Conservation (phyloP, 2,888 invertebrate genomes). For the Lasioglossum zephyrum region DNA sequence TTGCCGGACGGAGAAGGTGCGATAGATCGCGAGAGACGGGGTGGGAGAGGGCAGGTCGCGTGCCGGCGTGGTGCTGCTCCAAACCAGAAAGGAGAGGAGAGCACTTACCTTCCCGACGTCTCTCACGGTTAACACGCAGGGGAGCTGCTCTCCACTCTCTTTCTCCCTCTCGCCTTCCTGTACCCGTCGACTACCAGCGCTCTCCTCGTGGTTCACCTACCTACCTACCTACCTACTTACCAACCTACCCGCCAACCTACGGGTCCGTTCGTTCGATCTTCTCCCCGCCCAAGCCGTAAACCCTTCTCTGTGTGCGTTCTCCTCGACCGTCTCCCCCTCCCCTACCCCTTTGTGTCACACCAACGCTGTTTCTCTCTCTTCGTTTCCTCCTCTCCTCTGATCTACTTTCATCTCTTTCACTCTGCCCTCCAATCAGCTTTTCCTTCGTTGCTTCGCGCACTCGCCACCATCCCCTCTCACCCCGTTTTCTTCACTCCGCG, state of each 20-base stretch:
- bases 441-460: slow-evolving; percentile 8
- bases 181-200: slow-evolving; percentile 31
- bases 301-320: slow-evolving; percentile 45
- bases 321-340: slow-evolving; percentile 10
- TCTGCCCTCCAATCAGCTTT: slow-evolving; percentile 27
- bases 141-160: slow-evolving; percentile 68
- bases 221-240: slow-evolving; percentile 80
- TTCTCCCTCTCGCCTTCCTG: slow-evolving; percentile 47
- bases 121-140: slow-evolving; percentile 78
- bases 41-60: slow-evolving; percentile 80
- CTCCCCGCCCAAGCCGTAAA: slow-evolving; percentile 79
- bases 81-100: slow-evolving; percentile 75
- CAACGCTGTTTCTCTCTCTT: slow-evolving; percentile 16
- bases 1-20: slow-evolving; percentile 19
- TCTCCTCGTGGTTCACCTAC: slow-evolving; percentile 72
- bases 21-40: slow-evolving; percentile 59
- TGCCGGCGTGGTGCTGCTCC: slow-evolving; percentile 82
- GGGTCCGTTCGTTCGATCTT: slow-evolving; percentile 60
- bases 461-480: slow-evolving; percentile 1
- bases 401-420: slow-evolving; percentile 35
- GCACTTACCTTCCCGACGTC: slow-evolving; percentile 79
- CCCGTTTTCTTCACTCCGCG: slow-evolving; percentile 40
- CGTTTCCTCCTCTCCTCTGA: background rate
- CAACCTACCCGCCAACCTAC: slow-evolving; percentile 79
- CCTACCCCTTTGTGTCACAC: slow-evolving; percentile 8